These are phyloP conservation scores for Saturnia japonica DNA, from an alignment of 2,888 invertebrate genomes.

Conservation along the genomic window DNA sequence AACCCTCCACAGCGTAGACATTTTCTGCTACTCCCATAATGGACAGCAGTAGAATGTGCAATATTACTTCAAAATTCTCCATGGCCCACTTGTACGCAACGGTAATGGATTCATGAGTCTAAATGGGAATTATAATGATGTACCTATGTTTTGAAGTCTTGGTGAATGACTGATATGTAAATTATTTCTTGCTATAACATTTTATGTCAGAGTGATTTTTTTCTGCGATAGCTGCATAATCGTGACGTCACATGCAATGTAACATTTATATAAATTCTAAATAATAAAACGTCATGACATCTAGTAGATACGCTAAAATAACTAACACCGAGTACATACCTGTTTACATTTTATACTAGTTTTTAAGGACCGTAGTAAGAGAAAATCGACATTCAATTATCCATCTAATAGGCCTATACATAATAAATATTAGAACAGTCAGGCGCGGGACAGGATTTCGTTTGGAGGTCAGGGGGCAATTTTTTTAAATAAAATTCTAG, in stretches of 20 bases:
- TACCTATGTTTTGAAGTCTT: neutral
- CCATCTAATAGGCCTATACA: conserved; percentile 63
- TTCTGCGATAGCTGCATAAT: conserved; percentile 7
- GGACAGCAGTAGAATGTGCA: neutral
- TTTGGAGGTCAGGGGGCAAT: too few species aligned
- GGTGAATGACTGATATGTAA: conserved; percentile 63
- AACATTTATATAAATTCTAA: conserved; percentile 43
- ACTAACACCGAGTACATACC: conserved; percentile 74
- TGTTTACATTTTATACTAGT: conserved; percentile 58
- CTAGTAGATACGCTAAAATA: conserved; percentile 49
- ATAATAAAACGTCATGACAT: conserved; percentile 52
- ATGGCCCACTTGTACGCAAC: neutral
- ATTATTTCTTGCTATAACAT: conserved; percentile 41
- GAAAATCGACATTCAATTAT: conserved; percentile 48
- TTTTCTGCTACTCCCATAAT: neutral
- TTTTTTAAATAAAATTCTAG: too few species aligned
- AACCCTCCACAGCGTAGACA: neutral
- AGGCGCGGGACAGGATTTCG: too few species aligned
- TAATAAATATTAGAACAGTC: conserved; percentile 34
- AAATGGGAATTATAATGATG: neutral
- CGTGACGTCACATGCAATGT: conserved; percentile 51
- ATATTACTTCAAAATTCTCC: neutral
- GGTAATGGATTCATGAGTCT: neutral
- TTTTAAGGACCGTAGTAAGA: conserved; percentile 56
- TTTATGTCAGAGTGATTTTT: neutral